Base-by-base conservation (phyloP, 2,888 invertebrate genomes). In the Lasioglossum pauxillum region DNA sequence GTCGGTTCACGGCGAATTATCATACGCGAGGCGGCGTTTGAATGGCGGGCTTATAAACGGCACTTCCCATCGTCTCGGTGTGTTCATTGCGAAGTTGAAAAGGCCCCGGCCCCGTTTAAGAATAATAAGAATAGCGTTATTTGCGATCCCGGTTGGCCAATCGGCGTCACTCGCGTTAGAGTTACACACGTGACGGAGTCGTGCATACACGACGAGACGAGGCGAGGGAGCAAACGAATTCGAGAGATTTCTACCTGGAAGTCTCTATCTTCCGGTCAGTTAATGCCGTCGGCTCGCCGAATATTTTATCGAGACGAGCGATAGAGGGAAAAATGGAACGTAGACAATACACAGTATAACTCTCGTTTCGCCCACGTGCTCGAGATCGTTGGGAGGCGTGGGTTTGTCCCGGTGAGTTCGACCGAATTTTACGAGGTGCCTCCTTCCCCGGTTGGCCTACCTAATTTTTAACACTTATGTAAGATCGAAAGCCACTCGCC, bases 321-420 rank as follows among this genome's bases (percentile, higher is more conserved):
- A 80, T 77, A 41, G 84, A 41, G 67, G 80, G 74, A 74, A 78
- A 91, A 91, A 87, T 79, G 76, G 82, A 88, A 88, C 81, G 89
- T 85, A 91, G 86, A 91, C 88, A 91, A 91, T 90, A 81, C 85
- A 81, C 78, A 67, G 80, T 90, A 85, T 90, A 90, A 91, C 86
- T 92, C 92, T 92, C 90, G 91, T 91, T 88, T 87, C 88, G 85
- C 92, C 92, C 90, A 92, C 92, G 84, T 86, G 83, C 64, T 38
- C 81, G 84, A 85, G 85, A 88, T 85, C 83, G 84, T 84, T 79
- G 53, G 44, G 82, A 79, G 78, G 90, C 92, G 92, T 92, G 90
- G 91, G 90, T 80, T 82, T 84, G 75, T 78, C 64, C 76, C 78
- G 78, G 78, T 82, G 86, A 86, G 81, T 87, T 87, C 87, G 77